A percentile compares a stretch with the other conserved stretches of the same genome.
Conservation (phyloP, 2,888 invertebrate genomes). For the Polietes domitor region DNA sequence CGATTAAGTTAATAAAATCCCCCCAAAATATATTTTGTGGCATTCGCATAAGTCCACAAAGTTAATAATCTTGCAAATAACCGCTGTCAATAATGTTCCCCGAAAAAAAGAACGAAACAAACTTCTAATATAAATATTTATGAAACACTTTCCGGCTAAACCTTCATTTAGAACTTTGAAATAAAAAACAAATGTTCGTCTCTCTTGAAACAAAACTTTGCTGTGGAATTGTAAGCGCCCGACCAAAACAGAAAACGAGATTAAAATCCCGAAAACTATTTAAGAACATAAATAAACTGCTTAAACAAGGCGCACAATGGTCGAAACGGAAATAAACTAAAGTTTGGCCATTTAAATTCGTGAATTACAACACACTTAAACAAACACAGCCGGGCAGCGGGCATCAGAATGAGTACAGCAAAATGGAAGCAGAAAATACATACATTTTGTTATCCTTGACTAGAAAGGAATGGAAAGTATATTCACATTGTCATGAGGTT, state of each 20-base stretch:
- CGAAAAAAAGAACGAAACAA: too few species aligned
- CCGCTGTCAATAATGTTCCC: neutral
- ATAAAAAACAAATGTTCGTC: neutral
- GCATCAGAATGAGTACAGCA: neutral
- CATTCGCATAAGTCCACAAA: neutral
- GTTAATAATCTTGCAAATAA: neutral
- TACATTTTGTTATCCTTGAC: too few species aligned
- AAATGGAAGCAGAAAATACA: neutral
- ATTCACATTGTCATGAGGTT: too few species aligned
- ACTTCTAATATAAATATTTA: slow-evolving; percentile 7
- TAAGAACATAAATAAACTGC: slow-evolving; percentile 34
- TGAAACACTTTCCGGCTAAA: slow-evolving; percentile 13
- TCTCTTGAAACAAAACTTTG: neutral
- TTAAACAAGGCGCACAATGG: slow-evolving; percentile 22
- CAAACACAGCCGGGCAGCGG: neutral
- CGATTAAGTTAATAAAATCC: neutral
- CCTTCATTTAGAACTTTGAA: neutral
- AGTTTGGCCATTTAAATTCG: slow-evolving; percentile 30
- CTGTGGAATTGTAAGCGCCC: neutral
- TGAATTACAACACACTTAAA: neutral
- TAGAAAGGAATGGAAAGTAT: too few species aligned
- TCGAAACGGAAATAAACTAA: slow-evolving; percentile 28
- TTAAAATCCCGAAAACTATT: slow-evolving; percentile 22
- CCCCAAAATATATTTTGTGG: too few species aligned
- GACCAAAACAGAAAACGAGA: neutral